A percentile compares a stretch with the other conserved stretches of the same genome.
phyloP scores from a whole-genome alignment of 1,140 invertebrate genomes.

The Elysia chlorotica region DNA sequence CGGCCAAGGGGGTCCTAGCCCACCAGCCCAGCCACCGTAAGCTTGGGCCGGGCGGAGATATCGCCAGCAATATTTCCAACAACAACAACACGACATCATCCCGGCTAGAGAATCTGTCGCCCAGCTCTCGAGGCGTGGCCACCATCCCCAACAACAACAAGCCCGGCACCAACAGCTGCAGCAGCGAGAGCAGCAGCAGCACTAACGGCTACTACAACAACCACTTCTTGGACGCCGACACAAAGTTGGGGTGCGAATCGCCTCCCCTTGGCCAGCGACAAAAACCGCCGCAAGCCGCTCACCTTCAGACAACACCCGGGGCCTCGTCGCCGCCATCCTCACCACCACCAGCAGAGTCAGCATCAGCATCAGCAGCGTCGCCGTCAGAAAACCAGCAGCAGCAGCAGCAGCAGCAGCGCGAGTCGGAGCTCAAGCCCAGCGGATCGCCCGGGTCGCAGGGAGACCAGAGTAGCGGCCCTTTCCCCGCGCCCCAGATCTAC shows the following conservation, averaged over 20 bases:
- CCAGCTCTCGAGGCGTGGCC: slow-evolving; percentile 1
- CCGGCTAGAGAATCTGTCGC: too few relatives aligned
- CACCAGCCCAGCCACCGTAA: too few relatives aligned
- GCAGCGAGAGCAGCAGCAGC: slow-evolving; percentile 37
- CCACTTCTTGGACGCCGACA: slow-evolving; percentile 17
- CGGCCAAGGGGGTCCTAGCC: too few relatives aligned
- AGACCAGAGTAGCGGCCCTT: slow-evolving; percentile 29
- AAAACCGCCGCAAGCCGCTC: slow-evolving; percentile 5
- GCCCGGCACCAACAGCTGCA: slow-evolving; percentile 30
- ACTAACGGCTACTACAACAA: slow-evolving; percentile 23
- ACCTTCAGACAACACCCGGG: slow-evolving; percentile 10
- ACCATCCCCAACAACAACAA: slow-evolving; percentile 1
- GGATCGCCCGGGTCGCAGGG: slow-evolving; percentile 30
- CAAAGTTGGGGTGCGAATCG: slow-evolving; percentile 4
- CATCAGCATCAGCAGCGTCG: slow-evolving; percentile 22
- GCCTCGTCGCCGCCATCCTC: slow-evolving; percentile 4
- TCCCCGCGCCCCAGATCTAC: slow-evolving; percentile 51
- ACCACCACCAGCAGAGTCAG: slow-evolving; percentile 30
- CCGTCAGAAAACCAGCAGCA: slow-evolving; percentile 27
- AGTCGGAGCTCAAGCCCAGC: slow-evolving; percentile 17
- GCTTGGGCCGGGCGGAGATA: too few relatives aligned
- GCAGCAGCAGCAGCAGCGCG: slow-evolving; percentile 4
- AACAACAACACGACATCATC: neutral
- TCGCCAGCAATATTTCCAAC: too few relatives aligned
- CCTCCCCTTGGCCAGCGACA: slow-evolving; percentile 15